phyloP scores from a whole-genome alignment of 1,140 invertebrate genomes.

The Drosophila lacteicornis region DNA sequence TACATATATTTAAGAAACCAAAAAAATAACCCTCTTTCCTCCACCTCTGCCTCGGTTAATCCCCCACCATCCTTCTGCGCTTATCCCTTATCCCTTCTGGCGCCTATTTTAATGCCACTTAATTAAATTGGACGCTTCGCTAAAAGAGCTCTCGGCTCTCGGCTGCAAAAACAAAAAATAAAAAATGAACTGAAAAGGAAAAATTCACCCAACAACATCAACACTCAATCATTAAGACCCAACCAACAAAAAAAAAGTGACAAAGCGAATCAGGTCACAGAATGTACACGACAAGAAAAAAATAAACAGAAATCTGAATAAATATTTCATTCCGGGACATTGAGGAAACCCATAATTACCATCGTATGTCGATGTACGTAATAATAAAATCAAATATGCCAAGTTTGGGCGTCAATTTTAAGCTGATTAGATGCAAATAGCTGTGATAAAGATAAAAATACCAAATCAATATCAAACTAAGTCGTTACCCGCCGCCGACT shows the following conservation, averaged over 20 bases:
- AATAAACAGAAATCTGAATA: slow-evolving; percentile 4
- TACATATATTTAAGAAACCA: no score
- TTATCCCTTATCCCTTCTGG: slow-evolving; percentile 30
- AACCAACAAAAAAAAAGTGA: slow-evolving; percentile 22
- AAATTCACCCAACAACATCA: slow-evolving; percentile 48
- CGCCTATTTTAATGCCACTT: slow-evolving; percentile 57
- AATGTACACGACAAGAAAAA: slow-evolving; percentile 2
- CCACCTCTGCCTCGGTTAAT: slow-evolving; percentile 2
- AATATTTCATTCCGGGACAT: slow-evolving; percentile 29
- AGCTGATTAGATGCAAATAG: slow-evolving; percentile 78
- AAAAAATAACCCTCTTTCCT: neutral
- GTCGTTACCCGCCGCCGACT: slow-evolving; percentile 24
- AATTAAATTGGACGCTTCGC: slow-evolving; percentile 68
- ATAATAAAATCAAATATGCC: slow-evolving; percentile 71
- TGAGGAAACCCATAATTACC: slow-evolving; percentile 57
- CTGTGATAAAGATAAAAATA: slow-evolving; percentile 63
- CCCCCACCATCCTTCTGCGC: neutral
- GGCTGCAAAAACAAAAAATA: slow-evolving; percentile 3
- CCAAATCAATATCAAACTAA: slow-evolving; percentile 76
- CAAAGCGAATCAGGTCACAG: slow-evolving; percentile 29
- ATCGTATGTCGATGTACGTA: slow-evolving; percentile 42
- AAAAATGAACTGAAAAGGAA: slow-evolving; percentile 41
- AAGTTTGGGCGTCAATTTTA: slow-evolving; percentile 50
- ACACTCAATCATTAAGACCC: slow-evolving; percentile 63
- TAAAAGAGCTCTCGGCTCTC: slow-evolving; percentile 8